phyloP scores from a whole-genome alignment of 2,113 vertebrate species.

The Sitta europaea region DNA sequence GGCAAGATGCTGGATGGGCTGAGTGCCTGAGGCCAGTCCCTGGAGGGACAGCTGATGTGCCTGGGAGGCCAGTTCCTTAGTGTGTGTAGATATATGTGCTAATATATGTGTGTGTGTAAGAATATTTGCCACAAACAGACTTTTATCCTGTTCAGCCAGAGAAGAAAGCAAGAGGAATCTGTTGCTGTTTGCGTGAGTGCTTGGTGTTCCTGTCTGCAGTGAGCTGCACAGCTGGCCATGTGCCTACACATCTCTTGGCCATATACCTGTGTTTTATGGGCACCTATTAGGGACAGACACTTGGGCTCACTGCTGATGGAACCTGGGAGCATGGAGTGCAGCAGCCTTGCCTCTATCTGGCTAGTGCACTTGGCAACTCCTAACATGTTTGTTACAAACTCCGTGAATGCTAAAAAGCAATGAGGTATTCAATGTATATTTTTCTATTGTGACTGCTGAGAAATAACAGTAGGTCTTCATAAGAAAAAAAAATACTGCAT shows the following conservation, averaged over 20 bases:
- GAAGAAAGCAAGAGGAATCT: not conserved
- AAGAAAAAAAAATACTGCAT: not conserved
- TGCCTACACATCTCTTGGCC: not conserved
- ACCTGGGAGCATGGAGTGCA: not conserved
- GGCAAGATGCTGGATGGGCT: not conserved
- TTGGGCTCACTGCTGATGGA: not conserved
- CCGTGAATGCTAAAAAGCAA: not conserved
- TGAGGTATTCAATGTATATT: not conserved
- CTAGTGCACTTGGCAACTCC: not conserved
- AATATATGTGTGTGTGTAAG: not conserved
- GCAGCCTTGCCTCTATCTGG: not conserved
- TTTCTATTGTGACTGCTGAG: conserved; percentile 6
- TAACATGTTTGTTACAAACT: not conserved
- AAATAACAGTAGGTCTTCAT: not conserved
- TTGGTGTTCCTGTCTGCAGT: not conserved
- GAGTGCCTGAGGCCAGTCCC: not conserved
- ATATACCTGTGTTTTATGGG: not conserved
- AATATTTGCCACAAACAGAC: not conserved
- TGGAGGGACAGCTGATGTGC: not conserved
- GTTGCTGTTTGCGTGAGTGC: not conserved
- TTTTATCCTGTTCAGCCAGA: not conserved
- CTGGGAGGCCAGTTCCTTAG: not conserved
- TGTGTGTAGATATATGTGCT: not conserved
- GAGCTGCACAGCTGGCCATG: not conserved
- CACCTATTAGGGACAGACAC: not conserved